Base-by-base conservation (phyloP, 2,797 vertebrate genomes). In the Gorsachius magnificus region DNA sequence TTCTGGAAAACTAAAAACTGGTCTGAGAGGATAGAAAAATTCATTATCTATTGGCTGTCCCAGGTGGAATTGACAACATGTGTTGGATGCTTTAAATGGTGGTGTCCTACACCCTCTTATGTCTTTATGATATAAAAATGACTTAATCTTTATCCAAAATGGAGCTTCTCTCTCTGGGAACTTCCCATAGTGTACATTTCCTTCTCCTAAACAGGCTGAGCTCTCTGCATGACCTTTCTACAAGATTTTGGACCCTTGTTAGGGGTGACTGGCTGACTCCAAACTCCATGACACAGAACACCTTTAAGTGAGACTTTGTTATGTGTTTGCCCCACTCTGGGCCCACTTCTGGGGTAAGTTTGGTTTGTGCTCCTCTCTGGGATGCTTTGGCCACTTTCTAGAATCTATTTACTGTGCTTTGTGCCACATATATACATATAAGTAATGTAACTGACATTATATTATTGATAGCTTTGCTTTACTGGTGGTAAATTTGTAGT, bases 261-360 rank as follows among this genome's bases (percentile, higher is more conserved):
- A 12, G n/a, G 8, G 3, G 3, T 54, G 9, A 19, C 21, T 58
- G 50, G 11, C 22, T 75, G 25, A 53, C 43, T 80, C 21, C n/a
- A 72, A 51, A 69, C 41, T 60, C 17, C 0, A 0, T 33, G 24
- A 17, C 3, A 4, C 35, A 56, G 7, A 46, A 26, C 9, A 35
- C 8, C 28, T 58, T 82, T 28, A 82, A 75, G 7, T 14, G 13
- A 83, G 38, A 72, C 0, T 5, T 83, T 33, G 26, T 53, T 31
- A 54, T 75, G 70, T 48, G 18, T 56, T 51, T 72, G 6, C 18
- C 2, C 5, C 28, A 3, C 4, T 54, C 41, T 43, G 9, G 31
- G 12, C n/a, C 7, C 13, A 13, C 6, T 68, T 76, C 33, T 43
- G 16, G 6, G 10, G 5, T 53, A 26, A 25, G 3, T 66, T 91